Percentiles rank a stretch among this genome's conserved stretches.
phyloP scores from a whole-genome alignment of 2,113 vertebrate genomes.

The Cyprinodon variegatus region DNA sequence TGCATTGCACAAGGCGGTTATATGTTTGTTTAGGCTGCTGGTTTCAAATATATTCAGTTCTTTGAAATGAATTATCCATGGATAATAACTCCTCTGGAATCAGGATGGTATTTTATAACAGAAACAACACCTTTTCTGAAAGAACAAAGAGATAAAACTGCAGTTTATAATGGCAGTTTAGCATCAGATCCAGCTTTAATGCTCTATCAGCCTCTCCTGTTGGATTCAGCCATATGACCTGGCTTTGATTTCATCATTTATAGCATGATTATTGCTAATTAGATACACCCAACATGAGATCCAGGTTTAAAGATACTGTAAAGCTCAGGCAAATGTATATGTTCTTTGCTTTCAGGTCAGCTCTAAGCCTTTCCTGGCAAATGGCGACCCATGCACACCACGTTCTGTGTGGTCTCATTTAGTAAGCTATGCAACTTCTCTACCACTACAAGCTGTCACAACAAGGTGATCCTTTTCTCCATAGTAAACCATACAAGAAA shows the following conservation, averaged over 20 bases:
- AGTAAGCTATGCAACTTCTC: neutral
- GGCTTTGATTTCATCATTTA: no score
- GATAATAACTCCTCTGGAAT: neutral
- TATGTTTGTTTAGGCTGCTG: conserved; percentile 19
- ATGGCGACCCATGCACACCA: neutral
- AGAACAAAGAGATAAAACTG: neutral
- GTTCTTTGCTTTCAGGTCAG: neutral
- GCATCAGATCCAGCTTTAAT: no score
- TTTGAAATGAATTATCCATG: conserved; percentile 8
- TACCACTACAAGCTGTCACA: neutral
- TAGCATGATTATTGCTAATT: no score
- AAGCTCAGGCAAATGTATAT: no score
- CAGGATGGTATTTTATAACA: neutral
- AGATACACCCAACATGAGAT: no score
- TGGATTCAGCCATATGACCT: no score
- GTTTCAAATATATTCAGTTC: conserved; percentile 15
- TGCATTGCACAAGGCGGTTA: conserved; percentile 11
- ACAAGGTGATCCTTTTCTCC: neutral
- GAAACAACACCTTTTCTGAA: neutral
- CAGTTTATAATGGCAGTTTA: no score
- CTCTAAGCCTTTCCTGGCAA: neutral
- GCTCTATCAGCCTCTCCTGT: no score
- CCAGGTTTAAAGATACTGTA: no score
- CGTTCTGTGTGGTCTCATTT: neutral
- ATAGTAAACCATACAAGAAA: neutral